Percentiles rank a stretch among this genome's conserved stretches.
Evolutionary conservation across 2,888 invertebrate genomes (phyloP).

Genomic region (Eupithecia abbreviata): DNA sequence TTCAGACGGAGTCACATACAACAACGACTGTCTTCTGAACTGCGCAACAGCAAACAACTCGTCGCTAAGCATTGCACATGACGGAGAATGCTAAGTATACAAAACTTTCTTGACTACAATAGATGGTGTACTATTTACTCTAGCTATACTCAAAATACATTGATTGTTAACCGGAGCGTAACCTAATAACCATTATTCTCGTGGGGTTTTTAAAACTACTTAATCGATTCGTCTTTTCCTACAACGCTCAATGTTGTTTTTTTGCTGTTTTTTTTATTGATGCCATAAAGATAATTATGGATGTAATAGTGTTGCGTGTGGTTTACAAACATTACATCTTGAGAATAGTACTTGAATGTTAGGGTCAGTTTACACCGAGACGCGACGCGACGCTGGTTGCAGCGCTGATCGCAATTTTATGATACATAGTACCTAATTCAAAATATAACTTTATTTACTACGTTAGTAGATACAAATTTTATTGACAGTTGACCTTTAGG

Average conservation of each 20-base stretch:
- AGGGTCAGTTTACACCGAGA: too few relatives aligned
- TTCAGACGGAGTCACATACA: constrained; percentile 80
- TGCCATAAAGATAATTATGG: neutral
- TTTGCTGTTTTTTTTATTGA: neutral
- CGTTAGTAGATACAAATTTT: too few relatives aligned
- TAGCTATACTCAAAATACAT: neutral
- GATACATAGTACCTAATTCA: too few relatives aligned
- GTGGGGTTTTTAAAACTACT: neutral
- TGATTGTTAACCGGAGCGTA: neutral
- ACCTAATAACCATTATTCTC: neutral
- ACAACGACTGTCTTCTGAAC: constrained; percentile 86
- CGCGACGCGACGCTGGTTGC: too few relatives aligned
- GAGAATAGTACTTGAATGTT: neutral
- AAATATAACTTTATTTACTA: too few relatives aligned
- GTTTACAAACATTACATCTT: neutral
- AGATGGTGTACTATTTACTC: neutral
- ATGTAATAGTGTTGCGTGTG: neutral
- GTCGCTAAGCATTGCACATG: neutral
- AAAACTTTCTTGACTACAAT: neutral
- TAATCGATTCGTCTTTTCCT: neutral
- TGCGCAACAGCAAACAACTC: constrained; percentile 56
- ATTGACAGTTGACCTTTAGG: too few relatives aligned
- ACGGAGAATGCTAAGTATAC: neutral
- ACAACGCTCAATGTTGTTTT: neutral
- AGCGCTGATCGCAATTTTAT: too few relatives aligned